Conservation (phyloP, 1,140 invertebrate species). For the Streblospio benedicti region DNA sequence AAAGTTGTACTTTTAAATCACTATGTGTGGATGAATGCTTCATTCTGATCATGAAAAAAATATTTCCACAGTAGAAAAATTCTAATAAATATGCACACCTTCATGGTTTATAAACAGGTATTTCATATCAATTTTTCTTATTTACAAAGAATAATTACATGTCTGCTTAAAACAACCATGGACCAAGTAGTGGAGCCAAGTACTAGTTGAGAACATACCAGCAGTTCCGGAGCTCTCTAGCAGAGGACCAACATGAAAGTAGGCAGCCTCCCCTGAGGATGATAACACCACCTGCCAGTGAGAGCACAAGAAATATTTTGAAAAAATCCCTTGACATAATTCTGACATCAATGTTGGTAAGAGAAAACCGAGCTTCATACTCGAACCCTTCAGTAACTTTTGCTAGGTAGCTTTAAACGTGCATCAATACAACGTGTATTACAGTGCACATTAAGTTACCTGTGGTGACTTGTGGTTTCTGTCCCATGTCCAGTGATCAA, state of each 20-base stretch:
- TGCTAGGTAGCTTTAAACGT: too few species aligned
- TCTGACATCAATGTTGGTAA: too few species aligned
- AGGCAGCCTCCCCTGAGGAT: conserved; percentile 24
- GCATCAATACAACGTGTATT: too few species aligned
- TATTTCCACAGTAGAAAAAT: background rate
- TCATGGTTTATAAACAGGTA: background rate
- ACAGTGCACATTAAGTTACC: too few species aligned
- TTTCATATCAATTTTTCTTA: background rate
- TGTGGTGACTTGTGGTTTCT: conserved; percentile 25
- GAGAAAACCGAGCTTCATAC: too few species aligned
- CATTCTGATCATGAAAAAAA: background rate
- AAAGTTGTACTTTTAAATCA: too few species aligned
- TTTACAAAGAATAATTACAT: background rate
- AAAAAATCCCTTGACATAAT: too few species aligned
- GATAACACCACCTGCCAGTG: too few species aligned
- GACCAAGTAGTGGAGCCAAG: background rate
- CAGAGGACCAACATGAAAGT: conserved; percentile 32
- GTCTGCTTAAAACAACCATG: background rate
- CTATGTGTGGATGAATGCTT: background rate
- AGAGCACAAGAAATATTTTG: too few species aligned
- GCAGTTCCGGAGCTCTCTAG: conserved; percentile 31
- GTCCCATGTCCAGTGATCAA: conserved; percentile 36
- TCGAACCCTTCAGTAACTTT: too few species aligned
- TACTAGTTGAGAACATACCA: conserved; percentile 22
- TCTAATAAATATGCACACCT: background rate